Percentiles rank a stretch among this genome's conserved stretches.
Conservation (phyloP, 2,113 vertebrate genomes). For the Sclerurus mexicanus region DNA sequence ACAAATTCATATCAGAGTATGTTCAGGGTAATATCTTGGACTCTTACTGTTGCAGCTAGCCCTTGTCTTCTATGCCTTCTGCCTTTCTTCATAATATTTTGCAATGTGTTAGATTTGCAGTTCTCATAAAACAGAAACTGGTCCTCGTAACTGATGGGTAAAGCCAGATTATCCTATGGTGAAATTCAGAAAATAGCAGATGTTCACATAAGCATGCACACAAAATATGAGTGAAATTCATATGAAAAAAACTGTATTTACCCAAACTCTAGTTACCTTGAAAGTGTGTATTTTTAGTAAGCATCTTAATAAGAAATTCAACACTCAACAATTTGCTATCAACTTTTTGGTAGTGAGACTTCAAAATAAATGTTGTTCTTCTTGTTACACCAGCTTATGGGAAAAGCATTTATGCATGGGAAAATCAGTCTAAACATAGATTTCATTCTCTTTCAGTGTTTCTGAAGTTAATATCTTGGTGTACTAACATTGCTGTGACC, state of each 20-base stretch:
- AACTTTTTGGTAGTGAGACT: background rate
- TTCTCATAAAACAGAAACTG: background rate
- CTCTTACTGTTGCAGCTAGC: background rate
- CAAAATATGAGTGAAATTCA: background rate
- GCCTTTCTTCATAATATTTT: background rate
- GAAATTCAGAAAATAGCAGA: background rate
- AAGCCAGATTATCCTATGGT: background rate
- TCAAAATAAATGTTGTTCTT: background rate
- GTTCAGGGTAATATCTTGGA: background rate
- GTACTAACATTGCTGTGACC: background rate
- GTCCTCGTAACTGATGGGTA: background rate
- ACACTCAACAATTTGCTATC: background rate
- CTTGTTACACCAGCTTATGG: background rate
- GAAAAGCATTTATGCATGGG: background rate
- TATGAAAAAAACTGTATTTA: background rate
- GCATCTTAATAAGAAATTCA: background rate
- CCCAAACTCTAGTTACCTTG: background rate
- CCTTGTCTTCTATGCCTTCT: background rate
- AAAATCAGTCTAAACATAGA: background rate
- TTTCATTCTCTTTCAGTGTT: background rate
- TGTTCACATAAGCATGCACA: background rate
- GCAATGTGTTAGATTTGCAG: background rate
- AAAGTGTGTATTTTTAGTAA: background rate
- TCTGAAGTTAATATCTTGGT: background rate
- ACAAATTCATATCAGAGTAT: background rate